Base-by-base conservation (phyloP, 2,797 vertebrate genomes). In the Pteropus rufus region DNA sequence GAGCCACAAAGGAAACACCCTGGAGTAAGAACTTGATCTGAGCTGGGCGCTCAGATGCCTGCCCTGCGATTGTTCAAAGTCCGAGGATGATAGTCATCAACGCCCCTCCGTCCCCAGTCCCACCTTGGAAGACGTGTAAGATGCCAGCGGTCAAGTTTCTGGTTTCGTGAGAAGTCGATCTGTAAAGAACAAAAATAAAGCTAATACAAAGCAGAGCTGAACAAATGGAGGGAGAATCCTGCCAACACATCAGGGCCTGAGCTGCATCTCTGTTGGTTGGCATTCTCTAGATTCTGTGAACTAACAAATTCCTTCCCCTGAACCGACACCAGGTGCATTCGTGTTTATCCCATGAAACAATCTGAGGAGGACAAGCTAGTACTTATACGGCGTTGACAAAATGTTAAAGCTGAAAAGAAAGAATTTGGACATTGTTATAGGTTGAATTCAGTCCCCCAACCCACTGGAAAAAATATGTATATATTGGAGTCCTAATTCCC, bases 321-420 rank as follows among this genome's bases (percentile, higher is more conserved):
- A 39, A 16, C 26, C 4, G 4, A 70, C 73, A 58, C 49, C 49
- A 87, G 23, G 64, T 36, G 2, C 6, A 2, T 90, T 75, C 73
- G 2, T 49, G 7, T 67, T 77, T 91, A 29, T 52, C 7, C 52
- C 52, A 16, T 24, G 79, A 84, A 62, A 56, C 18, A 54, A 87
- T 3, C 26, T 56, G 19, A 67, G 9, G 12, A 34, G 19, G 21
- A 46, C 3, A 56, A 11, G 67, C 26, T 31, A 11, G 64, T 44
- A 29, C 15, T 16, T 11, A 24, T 2, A 49, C 5, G 19, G 52
- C 52, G 72, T 83, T 77, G 56, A 73, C 29, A 70, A 89, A 75
- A 64, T 36, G 3, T 52, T 75, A 67, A 83, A 52, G 56, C 21
- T 31, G 4, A 52, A 85, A 84, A 73, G 34, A 82, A 86, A 88